Base-by-base conservation (phyloP, 2,888 invertebrate species). In the Patella pellucida region DNA sequence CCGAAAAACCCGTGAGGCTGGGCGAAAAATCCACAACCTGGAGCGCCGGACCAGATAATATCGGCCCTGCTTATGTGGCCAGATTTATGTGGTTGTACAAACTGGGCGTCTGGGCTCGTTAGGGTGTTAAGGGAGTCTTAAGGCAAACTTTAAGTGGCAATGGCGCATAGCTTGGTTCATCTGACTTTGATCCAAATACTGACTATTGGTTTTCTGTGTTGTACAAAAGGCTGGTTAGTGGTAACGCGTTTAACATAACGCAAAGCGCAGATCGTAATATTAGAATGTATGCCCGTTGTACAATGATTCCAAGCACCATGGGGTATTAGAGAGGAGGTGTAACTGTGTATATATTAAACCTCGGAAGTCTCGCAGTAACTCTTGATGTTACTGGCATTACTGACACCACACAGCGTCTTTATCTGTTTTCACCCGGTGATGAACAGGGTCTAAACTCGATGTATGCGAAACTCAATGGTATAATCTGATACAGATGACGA, bases 141-240 rank as follows among this genome's bases (percentile, higher is more conserved):
- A 19, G n/a, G 54, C 19, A 50, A 15, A 19, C 15, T 52, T 69
- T 52, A 52, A 51, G 54, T 41, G 67, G 52, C 73, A 73, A 68
- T 71, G 76, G 15, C 23, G 76, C 77, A 12, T 31, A 80, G 69
- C 69, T 82, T 41, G 71, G 77, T 19, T 19, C 70, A 15, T 52
- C 73, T 56, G 41, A 41, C 41, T 41, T 71, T 12, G 71, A 69
- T 51, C 82, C 82, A 19, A 70, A 72, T 56, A 81, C 82, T 9
- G 81, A 94, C 84, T 96, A 94, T 91, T 96, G 95, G 94, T 94
- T 95, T 86, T 94, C 95, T 0, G 92, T 95, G 0, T 89, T 96
- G 9, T 94, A 94, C 90, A 96, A 96, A 90, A 93, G 93, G 83
- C 91, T 96, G 19, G 95, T 96, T 81, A 96, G 96, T 0, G 91